phyloP scores from a whole-genome alignment of 2,888 invertebrate genomes.

The Brenthis ino region DNA sequence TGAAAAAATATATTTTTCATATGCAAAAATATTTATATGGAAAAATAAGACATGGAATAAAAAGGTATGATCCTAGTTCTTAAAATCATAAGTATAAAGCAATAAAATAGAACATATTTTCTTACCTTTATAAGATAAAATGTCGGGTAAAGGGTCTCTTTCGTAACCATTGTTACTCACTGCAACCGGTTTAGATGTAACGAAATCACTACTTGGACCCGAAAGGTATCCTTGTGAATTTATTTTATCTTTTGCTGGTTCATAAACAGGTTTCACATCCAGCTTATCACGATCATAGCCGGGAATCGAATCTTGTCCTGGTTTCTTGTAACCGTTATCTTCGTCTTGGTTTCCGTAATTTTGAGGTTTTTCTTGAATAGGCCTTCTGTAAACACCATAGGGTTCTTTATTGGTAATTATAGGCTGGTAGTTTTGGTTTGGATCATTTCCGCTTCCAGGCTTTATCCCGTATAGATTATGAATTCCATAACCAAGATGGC shows the following conservation, averaged over 20 bases:
- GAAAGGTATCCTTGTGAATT: slow-evolving; percentile 63
- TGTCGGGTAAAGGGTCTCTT: slow-evolving; percentile 52
- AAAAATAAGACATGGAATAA: no score
- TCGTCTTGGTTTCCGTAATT: slow-evolving; percentile 31
- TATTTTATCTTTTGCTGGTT: slow-evolving; percentile 63
- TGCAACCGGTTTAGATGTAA: slow-evolving; percentile 67
- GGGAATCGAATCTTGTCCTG: background rate
- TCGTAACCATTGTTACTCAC: slow-evolving; percentile 52
- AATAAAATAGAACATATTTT: slow-evolving; percentile 24
- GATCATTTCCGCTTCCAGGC: slow-evolving; percentile 38
- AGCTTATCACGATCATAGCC: slow-evolving; percentile 31
- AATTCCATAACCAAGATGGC: slow-evolving; percentile 43
- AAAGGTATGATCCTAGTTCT: background rate
- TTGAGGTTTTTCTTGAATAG: slow-evolving; percentile 1
- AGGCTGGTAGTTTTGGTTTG: slow-evolving; percentile 30
- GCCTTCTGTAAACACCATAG: slow-evolving; percentile 26
- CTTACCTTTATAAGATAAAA: slow-evolving; percentile 62
- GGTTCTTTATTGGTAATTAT: slow-evolving; percentile 31
- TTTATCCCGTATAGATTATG: slow-evolving; percentile 44
- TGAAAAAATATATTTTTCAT: no score
- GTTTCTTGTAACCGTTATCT: slow-evolving; percentile 17
- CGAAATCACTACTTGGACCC: slow-evolving; percentile 58
- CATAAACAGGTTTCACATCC: slow-evolving; percentile 67
- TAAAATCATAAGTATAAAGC: background rate
- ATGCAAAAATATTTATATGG: no score